Conservation (phyloP, 92 coral and sea anemone genomes). For the Porites cylindrica region DNA sequence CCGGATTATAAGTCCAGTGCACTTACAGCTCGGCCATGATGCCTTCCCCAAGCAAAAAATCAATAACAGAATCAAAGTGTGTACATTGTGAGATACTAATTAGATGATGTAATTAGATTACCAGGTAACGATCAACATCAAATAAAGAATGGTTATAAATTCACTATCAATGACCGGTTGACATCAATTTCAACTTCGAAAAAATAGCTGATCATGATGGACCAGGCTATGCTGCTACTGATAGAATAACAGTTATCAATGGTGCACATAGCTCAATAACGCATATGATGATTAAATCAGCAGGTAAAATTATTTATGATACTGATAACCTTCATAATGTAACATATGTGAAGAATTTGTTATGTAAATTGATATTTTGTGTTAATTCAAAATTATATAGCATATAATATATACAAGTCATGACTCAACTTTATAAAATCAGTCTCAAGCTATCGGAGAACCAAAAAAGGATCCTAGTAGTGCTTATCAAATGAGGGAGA, state of each 20-base stretch:
- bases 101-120: background rate
- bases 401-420: no score
- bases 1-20: no score
- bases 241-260: background rate
- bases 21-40: no score
- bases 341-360: no score
- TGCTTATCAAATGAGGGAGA: background rate
- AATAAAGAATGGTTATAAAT: background rate
- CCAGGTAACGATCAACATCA: background rate
- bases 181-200: background rate
- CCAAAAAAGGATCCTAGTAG: conserved; percentile 2
- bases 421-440: background rate
- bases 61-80: no score
- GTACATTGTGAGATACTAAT: background rate
- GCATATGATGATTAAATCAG: background rate
- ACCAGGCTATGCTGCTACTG: background rate
- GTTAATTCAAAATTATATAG: no score
- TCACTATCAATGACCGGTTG: background rate
- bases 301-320: conserved; percentile 18
- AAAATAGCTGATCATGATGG: conserved; percentile 16
- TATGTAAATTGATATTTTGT: no score
- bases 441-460: conserved; percentile 5
- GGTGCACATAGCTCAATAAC: background rate
- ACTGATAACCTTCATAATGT: background rate
- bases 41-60: no score